Conservation (phyloP, 92 coral and sea anemone species). For the Montipora capitata region DNA sequence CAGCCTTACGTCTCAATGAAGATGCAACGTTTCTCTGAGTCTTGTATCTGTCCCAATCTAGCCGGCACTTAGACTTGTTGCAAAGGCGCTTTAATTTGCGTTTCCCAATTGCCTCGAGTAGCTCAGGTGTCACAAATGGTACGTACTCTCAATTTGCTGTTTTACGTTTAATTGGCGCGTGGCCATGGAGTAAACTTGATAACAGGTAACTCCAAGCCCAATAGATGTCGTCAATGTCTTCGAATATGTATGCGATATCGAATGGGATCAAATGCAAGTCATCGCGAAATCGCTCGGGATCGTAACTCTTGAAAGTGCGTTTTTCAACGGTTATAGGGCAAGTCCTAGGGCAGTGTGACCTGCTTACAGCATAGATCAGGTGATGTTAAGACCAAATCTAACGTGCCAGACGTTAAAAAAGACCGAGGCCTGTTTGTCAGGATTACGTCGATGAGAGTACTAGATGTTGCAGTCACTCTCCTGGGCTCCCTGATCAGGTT, state of each 20-base stretch:
- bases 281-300: conserved; percentile 8
- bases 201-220: conserved; percentile 24
- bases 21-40: conserved; percentile 19
- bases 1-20: conserved; percentile 30
- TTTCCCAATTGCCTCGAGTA: conserved; percentile 29
- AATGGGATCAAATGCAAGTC: conserved; percentile 13
- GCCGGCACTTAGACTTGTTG: conserved; percentile 9
- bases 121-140: conserved; percentile 30
- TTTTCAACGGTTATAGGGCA: conserved; percentile 5
- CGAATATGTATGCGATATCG: conserved; percentile 11
- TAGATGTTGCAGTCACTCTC: conserved; percentile 22
- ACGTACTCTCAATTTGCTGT: conserved; percentile 22
- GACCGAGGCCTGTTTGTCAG: conserved; percentile 7
- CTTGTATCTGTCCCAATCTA: conserved; percentile 20
- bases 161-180: conserved; percentile 19
- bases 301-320: conserved; percentile 2
- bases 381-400: conserved; percentile 23
- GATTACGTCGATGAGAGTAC: conserved; percentile 12
- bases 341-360: conserved; percentile 16
- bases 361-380: conserved; percentile 21
- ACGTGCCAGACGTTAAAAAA: conserved; percentile 1
- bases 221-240: conserved; percentile 1
- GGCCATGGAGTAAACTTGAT: neutral
- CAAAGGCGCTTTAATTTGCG: conserved; percentile 37
- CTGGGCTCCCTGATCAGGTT: conserved; percentile 9